Base-by-base conservation (phyloP, 1,140 invertebrate species). In the Psilanteris sp. region DNA sequence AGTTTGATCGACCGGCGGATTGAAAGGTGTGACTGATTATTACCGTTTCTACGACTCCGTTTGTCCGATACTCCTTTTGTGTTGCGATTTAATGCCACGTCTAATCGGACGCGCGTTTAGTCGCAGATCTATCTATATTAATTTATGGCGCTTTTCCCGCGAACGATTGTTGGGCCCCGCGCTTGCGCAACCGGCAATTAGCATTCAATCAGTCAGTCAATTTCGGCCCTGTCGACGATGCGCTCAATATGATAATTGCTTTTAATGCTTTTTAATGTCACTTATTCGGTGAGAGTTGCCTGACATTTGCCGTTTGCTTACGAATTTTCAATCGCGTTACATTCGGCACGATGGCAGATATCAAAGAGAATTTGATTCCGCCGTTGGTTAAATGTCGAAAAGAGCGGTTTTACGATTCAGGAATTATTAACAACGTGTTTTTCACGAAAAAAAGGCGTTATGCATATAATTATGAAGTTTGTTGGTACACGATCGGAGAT, bases 11-110 rank as follows among this genome's bases (percentile, higher is more conserved):
- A 46, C 20, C 29, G 39, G 4, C 7, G 36, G 64, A 57, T 57
- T 32, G 50, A 55, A 55, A 68, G 50, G 64, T 68, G 64, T 68
- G 64, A 68, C 64, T 59, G 64, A 68, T 68, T 32, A 52, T 68
- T 57, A 46, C 52, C 52, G 26, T 68, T 68, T 68, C 32, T 57
- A 59, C 52, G 24, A 44, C 52, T 68, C 39, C 3, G 10, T 20
- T 26, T 18, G 50, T 43, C 27, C 11, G 10, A 22, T 55, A 57
- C 9, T 37, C 11, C 62, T 37, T 67, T 55, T 57, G 50, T 55
- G 9, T 37, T 39, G 22, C 6, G 14, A 22, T 32, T 55, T 55
- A 48, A 67, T 41, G 50, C 16, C 36, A 64, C 26, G 57, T 61
- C 31, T 32, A 13, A 18, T 59, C 32, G 6, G 26, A 29, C 31